phyloP scores from a whole-genome alignment of 2,113 vertebrate species.

The Pseudorectes ferrugineus region DNA sequence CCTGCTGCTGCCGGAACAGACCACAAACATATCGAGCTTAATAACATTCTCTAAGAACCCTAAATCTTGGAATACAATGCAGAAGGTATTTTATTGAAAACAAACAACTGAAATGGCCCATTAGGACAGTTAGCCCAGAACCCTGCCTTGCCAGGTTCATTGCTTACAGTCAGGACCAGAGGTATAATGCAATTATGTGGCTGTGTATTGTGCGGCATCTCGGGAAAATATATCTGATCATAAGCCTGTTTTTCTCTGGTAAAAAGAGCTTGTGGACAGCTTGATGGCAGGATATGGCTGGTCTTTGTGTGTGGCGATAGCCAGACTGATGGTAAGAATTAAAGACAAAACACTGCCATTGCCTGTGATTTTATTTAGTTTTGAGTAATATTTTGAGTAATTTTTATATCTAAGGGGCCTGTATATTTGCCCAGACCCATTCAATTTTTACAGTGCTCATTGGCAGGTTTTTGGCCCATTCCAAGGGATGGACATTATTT shows the following conservation, averaged over 20 bases:
- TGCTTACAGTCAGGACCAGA: slow-evolving; percentile 42
- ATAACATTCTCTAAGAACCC: neutral
- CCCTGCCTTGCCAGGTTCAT: slow-evolving; percentile 19
- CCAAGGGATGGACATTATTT: neutral
- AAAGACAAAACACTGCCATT: neutral
- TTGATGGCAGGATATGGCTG: slow-evolving; percentile 44
- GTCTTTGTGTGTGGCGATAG: slow-evolving; percentile 10
- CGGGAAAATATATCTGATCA: slow-evolving; percentile 29
- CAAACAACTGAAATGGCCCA: slow-evolving; percentile 48
- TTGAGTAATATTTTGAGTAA: neutral
- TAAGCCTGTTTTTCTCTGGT: slow-evolving; percentile 32
- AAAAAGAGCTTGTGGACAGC: slow-evolving; percentile 59
- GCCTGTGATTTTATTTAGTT: slow-evolving; percentile 1
- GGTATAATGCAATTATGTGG: slow-evolving; percentile 31
- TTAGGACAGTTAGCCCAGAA: slow-evolving; percentile 50
- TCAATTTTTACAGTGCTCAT: neutral
- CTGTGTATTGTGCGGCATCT: neutral
- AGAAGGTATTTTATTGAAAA: slow-evolving; percentile 49
- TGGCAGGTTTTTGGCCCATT: neutral
- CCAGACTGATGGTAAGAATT: slow-evolving; percentile 34
- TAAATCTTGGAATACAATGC: slow-evolving; percentile 30
- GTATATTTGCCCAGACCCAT: neutral
- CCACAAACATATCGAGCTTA: neutral
- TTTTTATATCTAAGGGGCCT: neutral
- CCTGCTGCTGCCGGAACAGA: neutral